Conservation (phyloP, 2,888 invertebrate genomes). For the Hemistola chrysoprasaria region DNA sequence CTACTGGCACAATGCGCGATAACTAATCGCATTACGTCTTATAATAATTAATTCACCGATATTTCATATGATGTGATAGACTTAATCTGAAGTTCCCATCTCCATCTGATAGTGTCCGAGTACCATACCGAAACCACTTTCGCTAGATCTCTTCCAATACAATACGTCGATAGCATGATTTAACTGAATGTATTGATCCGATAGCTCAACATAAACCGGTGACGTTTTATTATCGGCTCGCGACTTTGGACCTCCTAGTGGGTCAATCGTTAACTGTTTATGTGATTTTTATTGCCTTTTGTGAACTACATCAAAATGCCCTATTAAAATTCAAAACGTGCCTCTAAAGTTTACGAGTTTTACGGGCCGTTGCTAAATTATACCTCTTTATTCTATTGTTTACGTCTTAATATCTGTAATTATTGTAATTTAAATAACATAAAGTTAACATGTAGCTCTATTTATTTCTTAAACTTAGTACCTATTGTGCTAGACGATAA, state of each 20-base stretch:
- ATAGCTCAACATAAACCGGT: slow-evolving; percentile 40
- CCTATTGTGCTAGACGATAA: too few species aligned
- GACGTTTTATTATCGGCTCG: slow-evolving; percentile 46
- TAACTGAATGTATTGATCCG: slow-evolving; percentile 12
- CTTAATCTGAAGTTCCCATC: slow-evolving; percentile 62
- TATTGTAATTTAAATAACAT: slow-evolving; percentile 15
- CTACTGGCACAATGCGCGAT: slow-evolving; percentile 58
- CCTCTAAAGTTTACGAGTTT: slow-evolving; percentile 39
- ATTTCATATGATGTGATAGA: slow-evolving; percentile 66
- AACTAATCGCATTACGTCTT: slow-evolving; percentile 69
- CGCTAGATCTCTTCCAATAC: slow-evolving; percentile 32
- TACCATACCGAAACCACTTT: slow-evolving; percentile 43
- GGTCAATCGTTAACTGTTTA: slow-evolving; percentile 68
- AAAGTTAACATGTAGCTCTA: not conserved
- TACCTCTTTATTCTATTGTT: slow-evolving; percentile 19
- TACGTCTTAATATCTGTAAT: slow-evolving; percentile 18
- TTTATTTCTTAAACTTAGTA: too few species aligned
- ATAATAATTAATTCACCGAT: slow-evolving; percentile 71
- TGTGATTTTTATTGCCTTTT: slow-evolving; percentile 66
- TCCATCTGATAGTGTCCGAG: slow-evolving; percentile 54
- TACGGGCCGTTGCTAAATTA: slow-evolving; percentile 34
- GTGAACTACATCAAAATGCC: slow-evolving; percentile 60
- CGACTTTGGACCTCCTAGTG: slow-evolving; percentile 62
- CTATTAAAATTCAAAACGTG: slow-evolving; percentile 52
- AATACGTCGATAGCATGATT: not conserved